phyloP scores from a whole-genome alignment of 2,888 invertebrate species.

The Drosophila kambysellisi region DNA sequence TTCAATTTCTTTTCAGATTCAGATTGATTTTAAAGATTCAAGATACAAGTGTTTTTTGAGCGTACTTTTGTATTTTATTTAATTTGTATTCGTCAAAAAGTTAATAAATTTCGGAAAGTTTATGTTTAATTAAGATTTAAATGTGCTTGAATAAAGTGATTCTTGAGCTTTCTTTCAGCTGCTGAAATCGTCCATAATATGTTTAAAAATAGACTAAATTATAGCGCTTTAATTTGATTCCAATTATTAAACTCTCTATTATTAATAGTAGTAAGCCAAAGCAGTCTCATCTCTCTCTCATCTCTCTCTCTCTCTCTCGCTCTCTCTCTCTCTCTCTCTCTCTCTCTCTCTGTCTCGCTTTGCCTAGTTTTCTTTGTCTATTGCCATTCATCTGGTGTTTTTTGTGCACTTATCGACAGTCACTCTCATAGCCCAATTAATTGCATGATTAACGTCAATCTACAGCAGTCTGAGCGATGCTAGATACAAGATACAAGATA shows the following conservation, averaged over 20 bases:
- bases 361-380: background rate
- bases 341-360: background rate
- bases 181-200: background rate
- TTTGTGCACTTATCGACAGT: background rate
- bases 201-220: background rate
- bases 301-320: background rate
- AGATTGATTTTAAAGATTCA: no score
- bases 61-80: background rate
- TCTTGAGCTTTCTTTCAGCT: background rate
- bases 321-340: background rate
- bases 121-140: background rate
- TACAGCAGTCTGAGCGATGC: constrained; percentile 16
- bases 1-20: background rate
- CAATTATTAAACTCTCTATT: background rate
- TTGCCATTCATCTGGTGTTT: constrained; percentile 4
- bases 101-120: background rate
- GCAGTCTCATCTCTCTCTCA: background rate
- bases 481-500: constrained; percentile 9
- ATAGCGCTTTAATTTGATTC: background rate
- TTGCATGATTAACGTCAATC: constrained; percentile 77
- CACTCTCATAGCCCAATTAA: constrained; percentile 65
- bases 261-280: background rate
- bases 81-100: background rate
- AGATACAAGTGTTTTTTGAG: no score
- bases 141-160: background rate